Conservation (phyloP, 2,113 vertebrate species). For the Leucopsar rothschildi region DNA sequence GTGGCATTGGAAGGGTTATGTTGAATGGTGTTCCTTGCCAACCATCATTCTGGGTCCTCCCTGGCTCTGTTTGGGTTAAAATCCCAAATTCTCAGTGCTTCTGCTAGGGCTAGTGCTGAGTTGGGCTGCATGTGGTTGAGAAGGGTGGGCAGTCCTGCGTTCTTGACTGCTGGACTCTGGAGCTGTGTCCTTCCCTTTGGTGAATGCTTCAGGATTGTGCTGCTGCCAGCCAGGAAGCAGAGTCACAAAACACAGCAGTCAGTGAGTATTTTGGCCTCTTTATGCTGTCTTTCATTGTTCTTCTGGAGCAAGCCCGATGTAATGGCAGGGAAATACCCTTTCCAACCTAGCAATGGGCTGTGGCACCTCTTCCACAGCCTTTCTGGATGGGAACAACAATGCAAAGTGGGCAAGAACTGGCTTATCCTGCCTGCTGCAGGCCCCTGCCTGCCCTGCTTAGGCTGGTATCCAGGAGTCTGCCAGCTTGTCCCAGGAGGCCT, state of each 20-base stretch:
- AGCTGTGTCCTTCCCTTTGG: rapidly evolving
- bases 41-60: background rate
- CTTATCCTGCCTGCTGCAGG: background rate
- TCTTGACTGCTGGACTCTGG: rapidly evolving
- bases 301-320: background rate
- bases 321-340: background rate
- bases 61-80: background rate
- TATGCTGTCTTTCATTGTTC: background rate
- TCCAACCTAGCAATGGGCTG: background rate
- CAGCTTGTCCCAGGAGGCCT: background rate
- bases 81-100: background rate
- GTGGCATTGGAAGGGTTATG: background rate
- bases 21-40: background rate
- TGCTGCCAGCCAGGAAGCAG: background rate
- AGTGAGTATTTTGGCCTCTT: background rate
- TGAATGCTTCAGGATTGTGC: rapidly evolving
- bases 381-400: background rate
- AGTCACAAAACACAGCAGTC: background rate
- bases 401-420: rapidly evolving
- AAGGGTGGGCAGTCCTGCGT: background rate
- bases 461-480: background rate
- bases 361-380: background rate
- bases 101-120: background rate
- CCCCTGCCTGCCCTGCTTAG: background rate
- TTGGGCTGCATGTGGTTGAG: rapidly evolving